Conservation (phyloP, 2,797 vertebrate species). For the Hirundo rustica region DNA sequence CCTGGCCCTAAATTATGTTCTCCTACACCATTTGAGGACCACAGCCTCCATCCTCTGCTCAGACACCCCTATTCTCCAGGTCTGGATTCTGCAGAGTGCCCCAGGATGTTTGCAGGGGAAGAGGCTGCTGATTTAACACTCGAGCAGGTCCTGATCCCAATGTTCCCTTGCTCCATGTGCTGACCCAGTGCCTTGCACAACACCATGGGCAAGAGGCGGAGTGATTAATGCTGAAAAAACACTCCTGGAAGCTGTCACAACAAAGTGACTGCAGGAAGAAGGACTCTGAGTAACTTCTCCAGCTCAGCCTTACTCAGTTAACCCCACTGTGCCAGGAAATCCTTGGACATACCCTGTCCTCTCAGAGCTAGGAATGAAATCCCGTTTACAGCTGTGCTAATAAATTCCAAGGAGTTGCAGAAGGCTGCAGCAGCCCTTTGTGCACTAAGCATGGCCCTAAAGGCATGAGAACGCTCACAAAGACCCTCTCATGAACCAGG, state of each 20-base stretch:
- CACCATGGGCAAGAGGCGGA: rapidly evolving
- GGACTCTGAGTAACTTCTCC: not conserved
- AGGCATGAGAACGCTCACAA: rapidly evolving
- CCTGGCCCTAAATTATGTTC: not conserved
- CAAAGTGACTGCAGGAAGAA: not conserved
- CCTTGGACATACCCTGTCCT: not conserved
- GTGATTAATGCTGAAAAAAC: not conserved
- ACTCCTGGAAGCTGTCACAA: not conserved
- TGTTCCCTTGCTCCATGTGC: not conserved
- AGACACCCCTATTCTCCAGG: not conserved
- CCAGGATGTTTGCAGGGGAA: rapidly evolving
- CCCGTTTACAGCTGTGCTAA: not conserved
- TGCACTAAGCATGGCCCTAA: not conserved
- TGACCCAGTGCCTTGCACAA: not conserved
- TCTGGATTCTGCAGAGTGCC: not conserved
- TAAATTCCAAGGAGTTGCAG: not conserved
- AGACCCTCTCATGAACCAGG: rapidly evolving
- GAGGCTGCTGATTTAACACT: not conserved
- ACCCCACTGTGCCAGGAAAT: not conserved
- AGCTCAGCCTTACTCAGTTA: not conserved
- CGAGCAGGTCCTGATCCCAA: not conserved
- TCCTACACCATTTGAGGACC: not conserved
- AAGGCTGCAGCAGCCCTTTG: not conserved
- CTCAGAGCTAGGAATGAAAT: not conserved
- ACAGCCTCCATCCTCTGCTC: not conserved